Conservation (phyloP, 2,797 vertebrate genomes). For the Psittacula derbiana region DNA sequence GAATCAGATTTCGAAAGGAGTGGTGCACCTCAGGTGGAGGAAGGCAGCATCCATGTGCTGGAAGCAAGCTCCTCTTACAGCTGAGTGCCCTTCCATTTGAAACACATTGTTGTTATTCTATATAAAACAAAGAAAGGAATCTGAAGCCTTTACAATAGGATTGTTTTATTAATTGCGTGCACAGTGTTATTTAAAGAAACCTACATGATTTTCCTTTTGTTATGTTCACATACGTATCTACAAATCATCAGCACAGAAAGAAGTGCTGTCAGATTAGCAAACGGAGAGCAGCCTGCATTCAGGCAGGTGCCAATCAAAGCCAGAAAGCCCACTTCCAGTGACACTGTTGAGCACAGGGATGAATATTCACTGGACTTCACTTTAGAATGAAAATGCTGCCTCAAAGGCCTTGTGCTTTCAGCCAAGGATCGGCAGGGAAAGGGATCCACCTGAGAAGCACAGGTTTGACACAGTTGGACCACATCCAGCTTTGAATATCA, state of each 20-base stretch:
- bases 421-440: not conserved
- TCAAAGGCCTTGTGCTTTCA: not conserved
- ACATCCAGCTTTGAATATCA: conserved; percentile 1
- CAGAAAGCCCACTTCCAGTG: not conserved
- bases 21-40: not conserved
- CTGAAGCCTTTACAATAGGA: not conserved
- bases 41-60: not conserved
- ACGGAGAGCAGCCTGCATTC: not conserved
- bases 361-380: not conserved
- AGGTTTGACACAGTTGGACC: conserved; percentile 62
- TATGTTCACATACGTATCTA: accelerated
- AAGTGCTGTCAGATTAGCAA: not conserved
- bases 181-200: not conserved
- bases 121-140: not conserved
- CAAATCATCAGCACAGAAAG: not conserved
- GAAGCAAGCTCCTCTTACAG: not conserved
- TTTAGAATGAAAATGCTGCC: not conserved
- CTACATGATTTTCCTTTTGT: not conserved
- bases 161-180: not conserved
- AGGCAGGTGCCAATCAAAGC: not conserved
- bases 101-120: not conserved
- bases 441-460: conserved; percentile 38
- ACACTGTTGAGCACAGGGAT: not conserved
- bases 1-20: not conserved
- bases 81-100: not conserved